These are phyloP conservation scores for Drosophila baimaii DNA, from an alignment of 1,140 invertebrate species.

Conservation along the genomic window DNA sequence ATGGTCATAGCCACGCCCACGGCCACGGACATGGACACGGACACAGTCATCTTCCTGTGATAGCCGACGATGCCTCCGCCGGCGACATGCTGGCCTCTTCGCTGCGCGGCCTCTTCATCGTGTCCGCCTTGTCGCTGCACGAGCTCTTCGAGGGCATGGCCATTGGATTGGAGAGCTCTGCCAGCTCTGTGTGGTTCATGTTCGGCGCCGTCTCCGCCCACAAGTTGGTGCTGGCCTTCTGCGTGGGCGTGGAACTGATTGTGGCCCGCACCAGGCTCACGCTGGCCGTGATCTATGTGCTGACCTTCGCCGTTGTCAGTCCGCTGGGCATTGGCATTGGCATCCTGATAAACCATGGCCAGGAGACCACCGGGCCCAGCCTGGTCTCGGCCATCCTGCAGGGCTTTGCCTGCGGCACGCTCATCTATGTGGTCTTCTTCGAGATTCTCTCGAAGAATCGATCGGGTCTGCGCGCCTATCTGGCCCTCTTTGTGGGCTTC, in stretches of 20 bases:
- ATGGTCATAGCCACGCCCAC: slow-evolving; percentile 60
- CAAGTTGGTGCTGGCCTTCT: slow-evolving; percentile 95
- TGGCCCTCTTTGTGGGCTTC: slow-evolving; percentile 90
- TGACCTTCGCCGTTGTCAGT: slow-evolving; percentile 91
- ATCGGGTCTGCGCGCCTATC: slow-evolving; percentile 89
- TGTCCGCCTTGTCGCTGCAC: slow-evolving; percentile 94
- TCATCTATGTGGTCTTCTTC: slow-evolving; percentile 96
- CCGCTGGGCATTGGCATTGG: slow-evolving; percentile 91
- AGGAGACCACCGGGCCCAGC: slow-evolving; percentile 86
- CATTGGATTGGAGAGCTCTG: slow-evolving; percentile 91
- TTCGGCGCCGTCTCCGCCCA: slow-evolving; percentile 94
- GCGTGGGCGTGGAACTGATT: slow-evolving; percentile 92
- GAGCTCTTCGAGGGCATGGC: slow-evolving; percentile 96
- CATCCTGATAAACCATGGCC: slow-evolving; percentile 87
- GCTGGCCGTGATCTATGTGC: slow-evolving; percentile 89
- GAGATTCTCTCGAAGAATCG: slow-evolving; percentile 93
- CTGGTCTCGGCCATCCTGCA: slow-evolving; percentile 89
- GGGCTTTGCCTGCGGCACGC: slow-evolving; percentile 93
- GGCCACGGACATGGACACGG: slow-evolving; percentile 80
- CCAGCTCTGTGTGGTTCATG: slow-evolving; percentile 91
- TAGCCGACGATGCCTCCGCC: slow-evolving; percentile 61
- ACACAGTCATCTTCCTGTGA: slow-evolving; percentile 85
- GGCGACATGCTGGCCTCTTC: slow-evolving; percentile 88
- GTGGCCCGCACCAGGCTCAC: slow-evolving; percentile 87
- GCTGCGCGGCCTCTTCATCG: slow-evolving; percentile 90